phyloP scores from a whole-genome alignment of 2,797 vertebrate species.

The Peromyscus attwateri region DNA sequence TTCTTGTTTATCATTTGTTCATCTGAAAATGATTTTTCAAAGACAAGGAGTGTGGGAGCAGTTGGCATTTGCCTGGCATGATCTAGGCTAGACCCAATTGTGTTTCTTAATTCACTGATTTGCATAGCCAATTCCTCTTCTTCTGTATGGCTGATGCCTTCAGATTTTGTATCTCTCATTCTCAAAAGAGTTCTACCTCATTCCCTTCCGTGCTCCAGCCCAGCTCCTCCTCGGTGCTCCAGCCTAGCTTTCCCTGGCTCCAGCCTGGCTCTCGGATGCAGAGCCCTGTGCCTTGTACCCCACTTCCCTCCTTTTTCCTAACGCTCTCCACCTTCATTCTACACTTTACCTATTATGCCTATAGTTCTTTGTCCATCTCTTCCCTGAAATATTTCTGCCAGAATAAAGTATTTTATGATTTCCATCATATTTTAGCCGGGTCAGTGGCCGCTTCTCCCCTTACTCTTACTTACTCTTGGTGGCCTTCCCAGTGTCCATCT shows the following conservation, averaged over 20 bases:
- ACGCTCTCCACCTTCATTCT: neutral
- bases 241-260: neutral
- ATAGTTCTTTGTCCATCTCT: neutral
- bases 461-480: neutral
- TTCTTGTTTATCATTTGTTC: neutral
- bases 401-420: slow-evolving; percentile 36
- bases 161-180: slow-evolving; percentile 2
- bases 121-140: slow-evolving; percentile 36
- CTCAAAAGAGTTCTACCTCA: neutral
- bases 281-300: neutral
- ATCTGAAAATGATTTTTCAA: slow-evolving; percentile 47
- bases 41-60: slow-evolving; percentile 28
- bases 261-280: neutral
- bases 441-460: neutral
- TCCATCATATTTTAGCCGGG: neutral
- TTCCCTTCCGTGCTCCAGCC: neutral
- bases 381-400: neutral
- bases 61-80: neutral
- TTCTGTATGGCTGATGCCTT: neutral
- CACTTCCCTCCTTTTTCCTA: neutral
- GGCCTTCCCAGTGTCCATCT: neutral
- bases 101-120: slow-evolving; percentile 50
- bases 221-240: neutral
- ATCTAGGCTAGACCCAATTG: slow-evolving; percentile 21
- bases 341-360: neutral